Base-by-base conservation (phyloP, 2,888 invertebrate genomes). In the Sesamia inferens region DNA sequence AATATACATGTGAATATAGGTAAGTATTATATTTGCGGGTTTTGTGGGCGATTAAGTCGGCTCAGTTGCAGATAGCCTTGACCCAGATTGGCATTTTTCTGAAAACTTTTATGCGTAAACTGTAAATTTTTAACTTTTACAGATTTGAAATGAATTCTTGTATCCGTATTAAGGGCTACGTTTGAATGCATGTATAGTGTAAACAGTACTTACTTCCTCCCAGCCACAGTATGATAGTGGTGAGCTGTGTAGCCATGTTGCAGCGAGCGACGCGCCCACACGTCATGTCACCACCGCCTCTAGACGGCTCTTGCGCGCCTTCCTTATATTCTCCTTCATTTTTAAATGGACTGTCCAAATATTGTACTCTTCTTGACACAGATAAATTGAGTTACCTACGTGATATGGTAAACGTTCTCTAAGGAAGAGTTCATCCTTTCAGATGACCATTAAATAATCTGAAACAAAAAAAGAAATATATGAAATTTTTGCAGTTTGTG, bases 171-270 rank as follows among this genome's bases (percentile, higher is more conserved):
- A 51, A 13, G 8, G 54, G 14, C 22, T 7, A n/a, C 47, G 31
- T 59, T 47, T 57, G 39, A 63, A 22, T 51, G 19, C 14, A 55
- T 59, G 42, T 48, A n/a, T 57, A 54, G 14, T 14, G 39, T 65
- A 39, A 6, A 39, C 13, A 63, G 58, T 83, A 93, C 96, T 95
- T 88, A 96, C 96, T 95, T 91, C 95, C 95, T 87, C 93, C 93
- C 73, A 96, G 93, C 95, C 96, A 96, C 88, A 95, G 79, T 87
- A 96, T 88, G 77, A 95, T 89, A 82, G 94, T 93, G 75, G 93
- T 93, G 63, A 95, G 90, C 87, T 90, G 93, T 70, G 93, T 92
- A 88, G 93, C 94, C 95, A 96, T 96, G 91, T 86, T 85, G 83
- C 78, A 68, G 85, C 76, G 81, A 82, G 82, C 85, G 82, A 74